Evolutionary conservation across 2,113 vertebrate genomes (phyloP).

Genomic region (Tupaia chinensis): DNA sequence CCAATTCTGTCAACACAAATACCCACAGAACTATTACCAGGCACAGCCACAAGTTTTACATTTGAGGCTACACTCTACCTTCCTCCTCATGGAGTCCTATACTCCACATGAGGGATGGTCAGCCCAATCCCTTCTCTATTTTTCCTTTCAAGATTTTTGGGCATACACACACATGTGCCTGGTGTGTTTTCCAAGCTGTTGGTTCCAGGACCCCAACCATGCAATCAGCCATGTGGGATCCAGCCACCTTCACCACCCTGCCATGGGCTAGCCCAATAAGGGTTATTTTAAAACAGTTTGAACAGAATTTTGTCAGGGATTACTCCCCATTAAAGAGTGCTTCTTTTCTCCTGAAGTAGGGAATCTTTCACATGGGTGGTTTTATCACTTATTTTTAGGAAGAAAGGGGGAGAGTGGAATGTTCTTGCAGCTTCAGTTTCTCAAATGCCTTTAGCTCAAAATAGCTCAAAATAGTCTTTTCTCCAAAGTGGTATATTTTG

Average conservation of each 20-base stretch:
- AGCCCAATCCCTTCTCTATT: too few relatives aligned
- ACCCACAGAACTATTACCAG: not conserved
- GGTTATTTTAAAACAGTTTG: not conserved
- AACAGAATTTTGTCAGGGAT: not conserved
- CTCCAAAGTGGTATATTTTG: not conserved
- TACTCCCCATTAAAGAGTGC: not conserved
- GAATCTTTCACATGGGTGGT: not conserved
- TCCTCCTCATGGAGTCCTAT: rapidly evolving
- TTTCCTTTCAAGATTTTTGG: too few relatives aligned
- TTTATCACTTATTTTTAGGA: not conserved
- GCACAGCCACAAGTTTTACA: not conserved
- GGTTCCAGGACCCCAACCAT: too few relatives aligned
- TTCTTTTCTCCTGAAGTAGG: not conserved
- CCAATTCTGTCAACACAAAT: not conserved
- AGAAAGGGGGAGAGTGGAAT: not conserved
- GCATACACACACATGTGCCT: too few relatives aligned
- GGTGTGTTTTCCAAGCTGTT: too few relatives aligned
- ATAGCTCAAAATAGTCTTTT: not conserved
- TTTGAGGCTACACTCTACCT: not conserved
- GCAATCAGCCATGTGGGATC: too few relatives aligned
- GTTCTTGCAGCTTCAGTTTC: not conserved
- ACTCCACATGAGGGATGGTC: too few relatives aligned
- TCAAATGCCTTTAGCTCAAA: not conserved
- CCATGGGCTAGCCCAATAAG: not conserved
- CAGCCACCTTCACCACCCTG: too few relatives aligned